phyloP scores from a whole-genome alignment of 2,797 vertebrate genomes.

The Amniataba percoides region DNA sequence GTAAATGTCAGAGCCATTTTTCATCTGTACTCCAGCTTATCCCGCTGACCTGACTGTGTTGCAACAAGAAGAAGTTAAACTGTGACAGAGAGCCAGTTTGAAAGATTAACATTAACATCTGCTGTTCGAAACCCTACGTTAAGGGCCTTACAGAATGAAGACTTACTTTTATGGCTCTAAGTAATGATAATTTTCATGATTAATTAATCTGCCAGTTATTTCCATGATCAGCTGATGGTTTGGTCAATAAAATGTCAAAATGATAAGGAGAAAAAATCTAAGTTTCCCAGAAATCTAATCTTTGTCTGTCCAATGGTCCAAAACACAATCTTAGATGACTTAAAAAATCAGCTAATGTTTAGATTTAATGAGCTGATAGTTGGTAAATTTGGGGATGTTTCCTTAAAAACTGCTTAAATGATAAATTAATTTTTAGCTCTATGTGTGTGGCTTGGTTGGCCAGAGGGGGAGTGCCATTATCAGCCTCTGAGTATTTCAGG shows the following conservation, averaged over 20 bases:
- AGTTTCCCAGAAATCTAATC: neutral
- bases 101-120: slow-evolving; percentile 18
- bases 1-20: slow-evolving; percentile 48
- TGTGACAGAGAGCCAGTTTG: neutral
- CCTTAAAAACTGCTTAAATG: neutral
- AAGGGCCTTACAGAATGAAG: neutral
- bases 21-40: slow-evolving; percentile 18
- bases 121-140: neutral
- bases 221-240: neutral
- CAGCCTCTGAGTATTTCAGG: neutral
- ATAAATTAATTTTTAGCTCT: neutral
- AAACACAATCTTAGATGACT: neutral
- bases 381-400: neutral
- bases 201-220: neutral
- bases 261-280: neutral
- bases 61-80: slow-evolving; percentile 23
- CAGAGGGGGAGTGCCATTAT: neutral
- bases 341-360: neutral
- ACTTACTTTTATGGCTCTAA: neutral
- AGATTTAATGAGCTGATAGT: neutral
- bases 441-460: neutral
- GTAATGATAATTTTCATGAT: neutral
- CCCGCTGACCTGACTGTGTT: slow-evolving; percentile 15
- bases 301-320: neutral
- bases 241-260: neutral